Conservation (phyloP, 2,797 vertebrate species). For the Rhinoraja longicauda region DNA sequence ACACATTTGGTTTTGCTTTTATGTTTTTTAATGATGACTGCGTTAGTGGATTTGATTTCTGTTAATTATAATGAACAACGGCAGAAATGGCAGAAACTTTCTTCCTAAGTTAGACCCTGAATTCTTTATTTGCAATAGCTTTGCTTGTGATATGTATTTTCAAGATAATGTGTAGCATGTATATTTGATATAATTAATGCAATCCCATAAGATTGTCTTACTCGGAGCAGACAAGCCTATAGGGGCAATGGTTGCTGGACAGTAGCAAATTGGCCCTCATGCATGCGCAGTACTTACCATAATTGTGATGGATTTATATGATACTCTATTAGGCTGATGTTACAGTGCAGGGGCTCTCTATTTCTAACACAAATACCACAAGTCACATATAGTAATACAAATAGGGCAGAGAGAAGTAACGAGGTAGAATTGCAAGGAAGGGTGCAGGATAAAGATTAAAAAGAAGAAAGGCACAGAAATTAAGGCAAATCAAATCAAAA, state of each 20-base stretch:
- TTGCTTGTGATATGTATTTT: constrained; percentile 14
- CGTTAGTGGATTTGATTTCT: not conserved
- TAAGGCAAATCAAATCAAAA: not conserved
- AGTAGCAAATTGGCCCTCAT: constrained; percentile 37
- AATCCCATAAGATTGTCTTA: constrained; percentile 37
- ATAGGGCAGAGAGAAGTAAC: constrained; percentile 32
- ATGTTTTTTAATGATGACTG: not conserved
- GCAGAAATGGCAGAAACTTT: constrained; percentile 28
- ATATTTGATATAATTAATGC: constrained; percentile 32
- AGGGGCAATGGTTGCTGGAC: constrained; percentile 28
- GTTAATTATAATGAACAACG: not conserved
- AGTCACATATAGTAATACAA: constrained; percentile 22
- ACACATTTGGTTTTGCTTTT: not conserved
- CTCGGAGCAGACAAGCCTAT: constrained; percentile 30
- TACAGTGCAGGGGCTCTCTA: constrained; percentile 21
- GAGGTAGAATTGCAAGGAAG: not conserved
- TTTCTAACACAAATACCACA: constrained; percentile 32
- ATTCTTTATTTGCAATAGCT: not conserved
- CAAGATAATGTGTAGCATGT: constrained; percentile 22
- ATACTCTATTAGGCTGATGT: constrained; percentile 35
- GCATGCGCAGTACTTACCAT: constrained; percentile 5
- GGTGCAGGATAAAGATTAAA: not conserved
- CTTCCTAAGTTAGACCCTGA: constrained; percentile 6
- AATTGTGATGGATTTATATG: constrained; percentile 38
- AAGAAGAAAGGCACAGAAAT: not conserved